A percentile compares a stretch with the other conserved stretches of the same genome.
These are phyloP conservation scores for Drosophila takahashii DNA, from an alignment of 1,140 invertebrate genomes.

Conservation along the genomic window DNA sequence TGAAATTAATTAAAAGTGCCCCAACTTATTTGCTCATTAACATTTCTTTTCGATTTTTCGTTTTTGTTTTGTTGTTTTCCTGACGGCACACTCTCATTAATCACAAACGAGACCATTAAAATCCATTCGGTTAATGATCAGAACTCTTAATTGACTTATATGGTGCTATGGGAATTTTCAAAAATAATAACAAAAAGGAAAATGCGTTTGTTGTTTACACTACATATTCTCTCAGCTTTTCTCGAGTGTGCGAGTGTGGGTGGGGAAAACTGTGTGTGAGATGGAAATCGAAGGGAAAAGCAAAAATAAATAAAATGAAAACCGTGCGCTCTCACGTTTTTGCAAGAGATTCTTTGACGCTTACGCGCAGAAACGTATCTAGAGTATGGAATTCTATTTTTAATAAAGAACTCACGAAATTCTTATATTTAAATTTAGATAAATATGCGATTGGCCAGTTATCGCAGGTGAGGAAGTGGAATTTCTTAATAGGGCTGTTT, in stretches of 20 bases:
- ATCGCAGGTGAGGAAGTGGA: slow-evolving; percentile 50
- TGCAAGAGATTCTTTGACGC: slow-evolving; percentile 70
- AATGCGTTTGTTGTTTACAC: slow-evolving; percentile 70
- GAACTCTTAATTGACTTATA: slow-evolving; percentile 46
- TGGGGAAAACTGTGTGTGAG: slow-evolving; percentile 40
- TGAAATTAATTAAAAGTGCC: slow-evolving; percentile 38
- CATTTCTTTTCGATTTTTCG: slow-evolving; percentile 6
- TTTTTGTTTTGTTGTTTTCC: slow-evolving; percentile 11
- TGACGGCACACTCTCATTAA: slow-evolving; percentile 35
- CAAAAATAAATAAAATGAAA: slow-evolving; percentile 46
- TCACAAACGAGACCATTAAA: slow-evolving; percentile 40
- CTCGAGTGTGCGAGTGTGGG: slow-evolving; percentile 23
- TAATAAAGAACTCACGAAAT: slow-evolving; percentile 18
- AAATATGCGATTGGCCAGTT: slow-evolving; percentile 53
- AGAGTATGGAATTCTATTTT: slow-evolving; percentile 78
- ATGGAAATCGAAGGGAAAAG: slow-evolving; percentile 32
- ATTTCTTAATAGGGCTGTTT: slow-evolving; percentile 8
- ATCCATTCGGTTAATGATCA: slow-evolving; percentile 35
- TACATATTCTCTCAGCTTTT: slow-evolving; percentile 9
- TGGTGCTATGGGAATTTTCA: slow-evolving; percentile 32
- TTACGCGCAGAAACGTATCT: slow-evolving; percentile 59
- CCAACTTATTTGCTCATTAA: slow-evolving; percentile 32
- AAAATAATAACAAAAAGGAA: slow-evolving; percentile 57
- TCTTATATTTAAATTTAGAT: slow-evolving; percentile 45
- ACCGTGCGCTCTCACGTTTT: slow-evolving; percentile 76